phyloP scores from a whole-genome alignment of 2,888 invertebrate genomes.

The Buathra laborator region DNA sequence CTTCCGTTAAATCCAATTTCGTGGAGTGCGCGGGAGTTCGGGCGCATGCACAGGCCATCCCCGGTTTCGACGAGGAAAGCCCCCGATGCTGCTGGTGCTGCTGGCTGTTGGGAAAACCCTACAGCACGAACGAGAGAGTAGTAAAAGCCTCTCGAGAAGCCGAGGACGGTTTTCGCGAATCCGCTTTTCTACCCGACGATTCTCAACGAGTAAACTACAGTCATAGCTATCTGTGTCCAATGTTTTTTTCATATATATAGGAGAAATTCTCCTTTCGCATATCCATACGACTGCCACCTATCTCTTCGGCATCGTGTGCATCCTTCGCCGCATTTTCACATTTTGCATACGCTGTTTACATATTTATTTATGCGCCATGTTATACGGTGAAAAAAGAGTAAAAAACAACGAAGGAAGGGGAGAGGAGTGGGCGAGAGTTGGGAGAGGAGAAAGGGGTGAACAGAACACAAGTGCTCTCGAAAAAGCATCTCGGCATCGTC shows the following conservation, averaged over 20 bases:
- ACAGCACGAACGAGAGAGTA: constrained; percentile 33
- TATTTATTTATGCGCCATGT: constrained; percentile 40
- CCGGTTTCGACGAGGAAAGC: constrained; percentile 52
- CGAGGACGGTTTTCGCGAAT: constrained; percentile 40
- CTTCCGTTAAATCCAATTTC: constrained; percentile 67
- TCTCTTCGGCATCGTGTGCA: constrained; percentile 15
- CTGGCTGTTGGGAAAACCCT: constrained; percentile 23
- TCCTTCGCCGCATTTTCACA: constrained; percentile 42
- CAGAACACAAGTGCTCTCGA: constrained; percentile 14
- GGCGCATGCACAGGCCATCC: constrained; percentile 49
- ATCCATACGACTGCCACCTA: background rate
- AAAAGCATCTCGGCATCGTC: constrained; percentile 7
- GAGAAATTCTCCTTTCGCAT: background rate
- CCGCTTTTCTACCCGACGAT: constrained; percentile 21
- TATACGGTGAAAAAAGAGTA: background rate
- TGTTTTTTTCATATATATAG: background rate
- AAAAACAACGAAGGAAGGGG: background rate
- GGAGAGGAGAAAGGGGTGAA: background rate
- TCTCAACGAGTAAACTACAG: constrained; percentile 32
- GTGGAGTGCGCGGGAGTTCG: constrained; percentile 54
- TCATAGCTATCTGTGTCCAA: background rate
- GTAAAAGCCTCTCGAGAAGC: constrained; percentile 57
- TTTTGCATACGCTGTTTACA: constrained; percentile 52
- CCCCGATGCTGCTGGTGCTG: constrained; percentile 27
- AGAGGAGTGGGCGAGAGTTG: background rate